phyloP scores from a whole-genome alignment of 2,113 vertebrate species.

The Cavia aperea region DNA sequence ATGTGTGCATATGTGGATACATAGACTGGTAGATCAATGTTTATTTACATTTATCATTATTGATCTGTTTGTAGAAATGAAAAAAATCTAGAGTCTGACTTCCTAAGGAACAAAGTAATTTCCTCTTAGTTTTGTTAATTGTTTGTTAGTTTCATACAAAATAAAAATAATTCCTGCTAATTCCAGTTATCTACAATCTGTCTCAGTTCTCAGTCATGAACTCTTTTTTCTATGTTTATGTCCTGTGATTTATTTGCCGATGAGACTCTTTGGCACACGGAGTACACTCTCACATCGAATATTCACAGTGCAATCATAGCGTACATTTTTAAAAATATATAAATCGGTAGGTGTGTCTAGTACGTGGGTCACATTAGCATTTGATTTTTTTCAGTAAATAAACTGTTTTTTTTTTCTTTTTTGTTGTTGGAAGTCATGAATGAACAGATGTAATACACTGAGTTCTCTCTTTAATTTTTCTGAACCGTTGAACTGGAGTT shows the following conservation, averaged over 20 bases:
- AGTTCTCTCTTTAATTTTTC: not conserved
- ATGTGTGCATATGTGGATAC: not conserved
- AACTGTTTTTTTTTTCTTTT: not conserved
- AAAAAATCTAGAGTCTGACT: not conserved
- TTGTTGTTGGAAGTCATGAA: not conserved
- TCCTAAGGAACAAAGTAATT: not conserved
- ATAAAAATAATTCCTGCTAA: not conserved
- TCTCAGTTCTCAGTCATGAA: not conserved
- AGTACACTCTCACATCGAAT: not conserved
- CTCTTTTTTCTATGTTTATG: not conserved
- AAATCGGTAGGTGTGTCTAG: not conserved
- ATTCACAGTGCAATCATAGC: no score
- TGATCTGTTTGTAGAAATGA: not conserved
- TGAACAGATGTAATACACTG: not conserved
- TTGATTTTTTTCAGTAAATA: not conserved
- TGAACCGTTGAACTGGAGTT: fast-evolving
- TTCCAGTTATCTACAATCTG: not conserved
- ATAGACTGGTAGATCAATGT: not conserved
- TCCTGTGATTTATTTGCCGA: not conserved
- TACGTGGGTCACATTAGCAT: not conserved
- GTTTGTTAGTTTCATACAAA: not conserved
- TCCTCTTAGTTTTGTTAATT: not conserved
- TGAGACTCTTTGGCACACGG: not conserved
- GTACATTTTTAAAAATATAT: not conserved
- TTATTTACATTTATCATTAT: not conserved